These are phyloP conservation scores for Drosophila nannoptera DNA, from an alignment of 1,140 invertebrate species.

Conservation along the genomic window DNA sequence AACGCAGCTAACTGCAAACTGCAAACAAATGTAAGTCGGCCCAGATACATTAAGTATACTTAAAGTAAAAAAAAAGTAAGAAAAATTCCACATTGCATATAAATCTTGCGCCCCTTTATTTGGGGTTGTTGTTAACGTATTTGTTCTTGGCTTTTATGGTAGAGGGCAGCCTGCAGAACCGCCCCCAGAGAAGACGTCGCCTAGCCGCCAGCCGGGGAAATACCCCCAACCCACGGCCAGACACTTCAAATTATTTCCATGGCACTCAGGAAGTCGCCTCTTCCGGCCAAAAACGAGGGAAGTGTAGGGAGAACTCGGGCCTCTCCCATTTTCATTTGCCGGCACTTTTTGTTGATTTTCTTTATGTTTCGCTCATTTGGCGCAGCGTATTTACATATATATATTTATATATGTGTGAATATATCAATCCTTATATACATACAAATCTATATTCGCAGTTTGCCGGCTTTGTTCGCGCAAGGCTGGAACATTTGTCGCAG, in stretches of 20 bases:
- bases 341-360: slow-evolving; percentile 52
- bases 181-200: slow-evolving; percentile 31
- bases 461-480: slow-evolving; percentile 35
- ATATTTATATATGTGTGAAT: slow-evolving; percentile 3
- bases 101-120: slow-evolving; percentile 43
- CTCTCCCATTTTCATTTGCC: slow-evolving; percentile 36
- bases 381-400: slow-evolving; percentile 24
- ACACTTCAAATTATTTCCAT: slow-evolving; percentile 53
- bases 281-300: slow-evolving; percentile 42
- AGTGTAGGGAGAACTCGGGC: slow-evolving; percentile 8
- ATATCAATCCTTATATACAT: slow-evolving; percentile 7
- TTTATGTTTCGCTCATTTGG: slow-evolving; percentile 39
- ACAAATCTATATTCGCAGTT: neutral
- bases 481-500: slow-evolving; percentile 50
- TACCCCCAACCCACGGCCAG: slow-evolving; percentile 7
- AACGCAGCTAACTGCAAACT: neutral
- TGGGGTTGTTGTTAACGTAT: slow-evolving; percentile 46
- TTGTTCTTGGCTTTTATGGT: slow-evolving; percentile 35
- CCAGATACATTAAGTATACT: slow-evolving; percentile 23
- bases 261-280: slow-evolving; percentile 57
- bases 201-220: slow-evolving; percentile 24
- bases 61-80: no score
- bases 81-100: slow-evolving; percentile 27
- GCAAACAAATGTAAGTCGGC: slow-evolving; percentile 35
- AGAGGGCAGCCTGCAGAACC: slow-evolving; percentile 17